Evolutionary conservation across 2,113 vertebrate species (phyloP).

Genomic region (Dermatemys mawii): DNA sequence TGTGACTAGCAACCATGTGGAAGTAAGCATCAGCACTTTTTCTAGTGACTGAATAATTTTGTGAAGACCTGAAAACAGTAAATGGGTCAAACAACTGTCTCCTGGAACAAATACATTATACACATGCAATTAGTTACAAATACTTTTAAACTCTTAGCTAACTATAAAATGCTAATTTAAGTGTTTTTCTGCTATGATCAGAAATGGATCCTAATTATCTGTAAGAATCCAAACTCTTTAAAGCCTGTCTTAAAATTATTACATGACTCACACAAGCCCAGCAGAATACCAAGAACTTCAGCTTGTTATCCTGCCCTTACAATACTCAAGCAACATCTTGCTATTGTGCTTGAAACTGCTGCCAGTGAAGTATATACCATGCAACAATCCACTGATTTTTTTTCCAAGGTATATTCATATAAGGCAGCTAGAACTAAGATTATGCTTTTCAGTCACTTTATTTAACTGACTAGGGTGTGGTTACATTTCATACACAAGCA

Average conservation of each 20-base stretch:
- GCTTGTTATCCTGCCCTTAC: not conserved
- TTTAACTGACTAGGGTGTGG: too few species aligned
- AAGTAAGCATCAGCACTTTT: not conserved
- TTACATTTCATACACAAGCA: too few species aligned
- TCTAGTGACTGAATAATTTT: not conserved
- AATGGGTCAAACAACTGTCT: constrained; percentile 22
- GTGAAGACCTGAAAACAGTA: not conserved
- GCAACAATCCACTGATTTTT: not conserved
- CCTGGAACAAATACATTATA: not conserved
- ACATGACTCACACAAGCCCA: not conserved
- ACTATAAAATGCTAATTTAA: not conserved
- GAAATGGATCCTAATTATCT: not conserved
- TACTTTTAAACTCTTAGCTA: not conserved
- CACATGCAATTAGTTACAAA: not conserved
- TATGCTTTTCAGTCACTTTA: too few species aligned
- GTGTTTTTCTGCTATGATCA: not conserved
- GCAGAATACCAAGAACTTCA: accelerated
- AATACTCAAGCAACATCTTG: not conserved
- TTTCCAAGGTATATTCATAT: too few species aligned
- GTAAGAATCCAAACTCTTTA: not conserved
- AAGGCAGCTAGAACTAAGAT: not conserved
- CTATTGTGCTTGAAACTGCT: not conserved
- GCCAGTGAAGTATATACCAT: not conserved
- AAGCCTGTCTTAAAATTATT: not conserved
- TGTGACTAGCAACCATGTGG: not conserved